Conservation (phyloP, 2,797 vertebrate species). For the Esox masquinongy region DNA sequence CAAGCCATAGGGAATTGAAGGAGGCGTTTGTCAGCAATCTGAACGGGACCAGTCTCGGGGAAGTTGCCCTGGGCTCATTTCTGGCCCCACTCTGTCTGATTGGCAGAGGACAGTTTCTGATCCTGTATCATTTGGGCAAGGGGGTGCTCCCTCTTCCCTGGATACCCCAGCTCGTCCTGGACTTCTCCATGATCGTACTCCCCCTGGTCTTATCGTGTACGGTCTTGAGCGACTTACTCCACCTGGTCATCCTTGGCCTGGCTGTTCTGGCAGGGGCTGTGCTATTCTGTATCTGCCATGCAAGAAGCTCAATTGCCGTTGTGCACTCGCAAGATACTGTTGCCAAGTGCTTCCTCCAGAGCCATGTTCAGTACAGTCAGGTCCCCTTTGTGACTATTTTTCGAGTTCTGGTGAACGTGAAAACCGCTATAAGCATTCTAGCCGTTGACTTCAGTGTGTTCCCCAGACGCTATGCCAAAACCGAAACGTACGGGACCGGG, state of each 20-base stretch:
- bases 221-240: slow-evolving; percentile 75
- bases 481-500: slow-evolving; percentile 93
- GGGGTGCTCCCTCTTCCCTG: slow-evolving; percentile 62
- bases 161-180: slow-evolving; percentile 76
- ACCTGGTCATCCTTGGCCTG: slow-evolving; percentile 62
- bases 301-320: slow-evolving; percentile 39
- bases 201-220: slow-evolving; percentile 86
- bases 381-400: slow-evolving; percentile 86
- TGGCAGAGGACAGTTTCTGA: slow-evolving; percentile 81
- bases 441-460: slow-evolving; percentile 93
- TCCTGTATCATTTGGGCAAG: slow-evolving; percentile 68
- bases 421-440: slow-evolving; percentile 89
- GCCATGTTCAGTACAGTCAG: slow-evolving; percentile 66
- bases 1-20: slow-evolving; percentile 78
- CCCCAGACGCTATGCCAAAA: slow-evolving; percentile 91
- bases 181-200: slow-evolving; percentile 82
- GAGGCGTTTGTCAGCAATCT: slow-evolving; percentile 91
- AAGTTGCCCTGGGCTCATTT: slow-evolving; percentile 82
- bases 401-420: slow-evolving; percentile 84
- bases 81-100: slow-evolving; percentile 82
- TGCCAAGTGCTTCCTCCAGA: slow-evolving; percentile 72
- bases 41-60: slow-evolving; percentile 87
- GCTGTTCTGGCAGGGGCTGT: slow-evolving; percentile 56
- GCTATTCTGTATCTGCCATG: slow-evolving; percentile 69
- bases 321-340: slow-evolving; percentile 51